Evolutionary conservation across 64 coral and sea anemone genomes (phyloP).

Genomic region (Acropora tenuis): DNA sequence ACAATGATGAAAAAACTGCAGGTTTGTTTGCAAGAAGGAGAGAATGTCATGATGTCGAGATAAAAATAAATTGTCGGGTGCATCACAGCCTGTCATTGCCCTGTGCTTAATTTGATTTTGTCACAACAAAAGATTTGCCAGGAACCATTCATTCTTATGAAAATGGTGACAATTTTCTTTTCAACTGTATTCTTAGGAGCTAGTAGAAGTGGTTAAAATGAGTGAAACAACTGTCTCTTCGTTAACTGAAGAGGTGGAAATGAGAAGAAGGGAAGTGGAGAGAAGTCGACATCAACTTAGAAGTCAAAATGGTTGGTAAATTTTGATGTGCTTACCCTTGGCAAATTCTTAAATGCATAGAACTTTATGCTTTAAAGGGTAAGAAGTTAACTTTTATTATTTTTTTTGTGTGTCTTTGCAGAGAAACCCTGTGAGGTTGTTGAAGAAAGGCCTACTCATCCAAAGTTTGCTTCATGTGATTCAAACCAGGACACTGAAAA

Average conservation of each 20-base stretch:
- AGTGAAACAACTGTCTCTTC: conserved; percentile 76
- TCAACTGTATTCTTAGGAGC: conserved; percentile 43
- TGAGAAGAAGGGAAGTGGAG: conserved; percentile 21
- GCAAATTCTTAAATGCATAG: neutral
- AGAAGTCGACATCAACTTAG: conserved; percentile 2
- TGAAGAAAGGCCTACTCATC: neutral
- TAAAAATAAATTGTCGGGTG: no score
- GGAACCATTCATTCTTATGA: neutral
- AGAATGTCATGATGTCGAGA: no score
- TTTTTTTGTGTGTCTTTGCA: neutral
- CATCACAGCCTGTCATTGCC: no score
- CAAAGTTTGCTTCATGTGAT: neutral
- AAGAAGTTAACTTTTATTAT: no score
- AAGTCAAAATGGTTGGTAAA: conserved; percentile 6
- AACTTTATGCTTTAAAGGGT: no score
- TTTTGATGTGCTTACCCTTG: neutral
- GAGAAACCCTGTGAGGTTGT: neutral
- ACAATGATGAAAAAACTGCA: conserved; percentile 74
- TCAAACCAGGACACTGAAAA: conserved; percentile 21
- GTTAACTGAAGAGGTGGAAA: conserved; percentile 33
- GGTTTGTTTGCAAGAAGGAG: conserved; percentile 18
- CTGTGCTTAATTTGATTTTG: no score
- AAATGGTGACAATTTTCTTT: no score
- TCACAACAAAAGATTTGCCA: no score
- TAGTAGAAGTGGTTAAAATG: conserved; percentile 65